Percentiles rank a stretch among this genome's conserved stretches.
phyloP scores from a whole-genome alignment of 1,140 invertebrate genomes.

The Bicyclus anynana region DNA sequence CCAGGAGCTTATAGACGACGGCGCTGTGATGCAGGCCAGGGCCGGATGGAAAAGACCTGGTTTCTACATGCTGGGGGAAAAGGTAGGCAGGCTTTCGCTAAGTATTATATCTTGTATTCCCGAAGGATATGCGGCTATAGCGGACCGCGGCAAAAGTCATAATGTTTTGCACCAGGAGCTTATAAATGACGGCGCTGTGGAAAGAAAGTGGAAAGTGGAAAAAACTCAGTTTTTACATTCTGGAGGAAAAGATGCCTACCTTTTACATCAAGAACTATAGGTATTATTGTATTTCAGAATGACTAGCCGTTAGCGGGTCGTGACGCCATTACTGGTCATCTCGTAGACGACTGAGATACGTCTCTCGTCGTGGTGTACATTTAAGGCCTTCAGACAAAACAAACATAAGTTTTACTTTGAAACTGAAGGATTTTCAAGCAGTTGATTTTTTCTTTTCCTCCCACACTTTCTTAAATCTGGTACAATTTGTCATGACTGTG shows the following conservation, averaged over 20 bases:
- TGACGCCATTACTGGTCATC: slow-evolving; percentile 43
- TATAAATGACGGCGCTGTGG: slow-evolving; percentile 85
- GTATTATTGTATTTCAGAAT: slow-evolving; percentile 85
- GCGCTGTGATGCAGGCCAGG: slow-evolving; percentile 91
- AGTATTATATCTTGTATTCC: slow-evolving; percentile 92
- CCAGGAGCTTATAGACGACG: slow-evolving; percentile 81
- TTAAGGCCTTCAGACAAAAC: too few relatives aligned
- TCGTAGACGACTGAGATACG: too few relatives aligned
- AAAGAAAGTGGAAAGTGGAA: slow-evolving; percentile 93
- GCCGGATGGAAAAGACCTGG: slow-evolving; percentile 93
- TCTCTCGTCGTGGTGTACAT: too few relatives aligned
- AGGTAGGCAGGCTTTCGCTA: slow-evolving; percentile 82
- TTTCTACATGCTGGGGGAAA: slow-evolving; percentile 79
- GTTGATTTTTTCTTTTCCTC: too few relatives aligned
- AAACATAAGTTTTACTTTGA: too few relatives aligned
- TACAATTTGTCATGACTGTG: too few relatives aligned
- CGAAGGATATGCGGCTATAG: slow-evolving; percentile 90
- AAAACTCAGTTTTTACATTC: slow-evolving; percentile 84
- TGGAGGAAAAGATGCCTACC: slow-evolving; percentile 66
- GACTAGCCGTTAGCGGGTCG: slow-evolving; percentile 91
- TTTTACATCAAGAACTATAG: slow-evolving; percentile 91
- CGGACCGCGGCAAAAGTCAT: slow-evolving; percentile 79
- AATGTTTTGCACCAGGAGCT: slow-evolving; percentile 78
- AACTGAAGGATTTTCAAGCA: too few relatives aligned
- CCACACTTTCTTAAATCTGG: too few relatives aligned